Base-by-base conservation (phyloP, 2,797 vertebrate genomes). In the Brachymystax lenok region DNA sequence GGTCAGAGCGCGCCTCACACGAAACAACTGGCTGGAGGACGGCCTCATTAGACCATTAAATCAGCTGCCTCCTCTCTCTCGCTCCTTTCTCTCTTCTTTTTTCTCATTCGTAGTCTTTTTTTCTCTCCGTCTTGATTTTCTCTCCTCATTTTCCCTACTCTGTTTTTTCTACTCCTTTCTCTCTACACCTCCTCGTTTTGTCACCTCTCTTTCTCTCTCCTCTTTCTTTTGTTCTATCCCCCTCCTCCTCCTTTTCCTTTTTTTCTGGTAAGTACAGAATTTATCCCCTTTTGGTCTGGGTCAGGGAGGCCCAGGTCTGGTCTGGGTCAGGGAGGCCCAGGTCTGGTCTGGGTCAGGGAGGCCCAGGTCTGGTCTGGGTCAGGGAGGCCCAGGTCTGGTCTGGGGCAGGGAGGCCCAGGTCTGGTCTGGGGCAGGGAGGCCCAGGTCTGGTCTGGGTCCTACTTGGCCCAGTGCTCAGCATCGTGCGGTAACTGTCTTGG, bases 1-100 rank as follows among this genome's bases (percentile, higher is more conserved):
- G 97, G 97, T 98, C 97, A 98, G 94, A 95, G 95, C 89, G 89
- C 95, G 96, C 94, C 95, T 95, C 94, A 94, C 95, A 96, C 95
- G 96, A 96, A 96, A 97, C 96, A 97, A 97, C 96, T 95, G 96
- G 95, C 94, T 96, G 94, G 95, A 96, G 96, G 96, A 97, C 96
- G 93, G 95, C 94, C 96, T 97, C 96, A 96, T 97, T 97, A 97
- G 95, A 95, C 95, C 95, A 96, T 94, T 96, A 95, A 95, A 96
- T 94, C 94, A 92, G 94, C 92, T 93, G 88, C 92, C 93, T 86
- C 85, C 73, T 46, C 40, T 64, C 50, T 74, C 54, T 80, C 69
- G 73, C 75, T 79, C 54, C 70, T 77, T 75, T 64, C 76, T 73
- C 75, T 71, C 70, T 85, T 87, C 79, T 56, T 64, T 59, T 46